These are phyloP conservation scores for Lipophrys pholis DNA, from an alignment of 2,113 vertebrate species.

Conservation along the genomic window DNA sequence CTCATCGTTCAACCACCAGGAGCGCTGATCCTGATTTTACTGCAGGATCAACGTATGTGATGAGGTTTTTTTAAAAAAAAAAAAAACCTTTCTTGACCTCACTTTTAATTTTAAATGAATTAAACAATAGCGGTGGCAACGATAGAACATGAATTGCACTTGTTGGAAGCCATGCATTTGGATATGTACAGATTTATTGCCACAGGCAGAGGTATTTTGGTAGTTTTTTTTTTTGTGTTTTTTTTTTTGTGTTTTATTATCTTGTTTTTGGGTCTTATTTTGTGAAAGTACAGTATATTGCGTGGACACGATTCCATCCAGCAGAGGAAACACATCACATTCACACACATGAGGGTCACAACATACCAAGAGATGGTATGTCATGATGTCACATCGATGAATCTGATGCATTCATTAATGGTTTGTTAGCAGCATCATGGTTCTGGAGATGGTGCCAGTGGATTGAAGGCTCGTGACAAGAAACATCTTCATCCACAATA, in stretches of 20 bases:
- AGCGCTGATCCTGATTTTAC: slow-evolving; percentile 13
- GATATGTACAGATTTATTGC: slow-evolving; percentile 33
- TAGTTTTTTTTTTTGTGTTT: not conserved
- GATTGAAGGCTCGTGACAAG: slow-evolving; percentile 72
- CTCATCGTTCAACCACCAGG: slow-evolving; percentile 26
- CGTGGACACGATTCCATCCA: too few species aligned
- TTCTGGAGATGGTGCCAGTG: slow-evolving; percentile 64
- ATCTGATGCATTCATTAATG: slow-evolving; percentile 76
- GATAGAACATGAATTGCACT: slow-evolving; percentile 15
- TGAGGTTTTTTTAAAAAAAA: too few species aligned
- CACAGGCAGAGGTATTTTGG: slow-evolving; percentile 30
- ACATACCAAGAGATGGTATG: slow-evolving; percentile 71
- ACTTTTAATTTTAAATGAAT: slow-evolving; percentile 29
- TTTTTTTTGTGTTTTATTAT: too few species aligned
- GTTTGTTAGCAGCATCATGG: slow-evolving; percentile 57
- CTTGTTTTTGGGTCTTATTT: too few species aligned
- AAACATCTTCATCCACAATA: slow-evolving; percentile 66
- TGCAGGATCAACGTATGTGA: not conserved
- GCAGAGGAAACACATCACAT: too few species aligned
- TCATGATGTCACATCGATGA: slow-evolving; percentile 69
- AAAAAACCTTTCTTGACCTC: slow-evolving; percentile 37
- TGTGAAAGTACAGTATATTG: too few species aligned
- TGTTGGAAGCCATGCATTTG: slow-evolving; percentile 32
- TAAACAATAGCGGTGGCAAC: slow-evolving; percentile 29
- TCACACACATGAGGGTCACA: slow-evolving; percentile 17